These are phyloP conservation scores for Teleogryllus oceanicus DNA, from an alignment of 2,888 invertebrate species.

Conservation along the genomic window DNA sequence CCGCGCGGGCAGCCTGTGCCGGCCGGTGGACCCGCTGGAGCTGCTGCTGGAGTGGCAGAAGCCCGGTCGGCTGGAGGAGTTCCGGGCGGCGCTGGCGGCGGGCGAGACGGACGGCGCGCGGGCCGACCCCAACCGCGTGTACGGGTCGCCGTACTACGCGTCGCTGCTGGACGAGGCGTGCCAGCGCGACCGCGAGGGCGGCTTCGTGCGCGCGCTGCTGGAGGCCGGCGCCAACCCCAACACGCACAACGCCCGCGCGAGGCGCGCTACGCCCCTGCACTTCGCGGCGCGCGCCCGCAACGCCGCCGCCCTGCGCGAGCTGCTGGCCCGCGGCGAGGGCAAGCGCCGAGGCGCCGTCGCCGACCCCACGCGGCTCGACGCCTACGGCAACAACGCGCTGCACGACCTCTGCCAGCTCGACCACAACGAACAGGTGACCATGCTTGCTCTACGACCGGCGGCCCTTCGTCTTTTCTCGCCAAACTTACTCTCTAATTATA, in stretches of 20 bases:
- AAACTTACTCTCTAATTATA: too few species aligned
- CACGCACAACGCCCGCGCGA: constrained; percentile 54
- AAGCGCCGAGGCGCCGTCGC: constrained; percentile 41
- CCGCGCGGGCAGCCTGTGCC: constrained; percentile 33
- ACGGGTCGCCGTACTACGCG: constrained; percentile 57
- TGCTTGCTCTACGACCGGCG: too few species aligned
- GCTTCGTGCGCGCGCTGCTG: constrained; percentile 58
- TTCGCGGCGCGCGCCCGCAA: constrained; percentile 59
- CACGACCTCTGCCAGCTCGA: constrained; percentile 54
- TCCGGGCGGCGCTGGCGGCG: constrained; percentile 51
- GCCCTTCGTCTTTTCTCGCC: too few species aligned
- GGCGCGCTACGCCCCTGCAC: constrained; percentile 60
- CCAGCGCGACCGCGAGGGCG: constrained; percentile 50
- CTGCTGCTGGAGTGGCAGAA: constrained; percentile 51
- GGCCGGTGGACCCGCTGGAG: constrained; percentile 43
- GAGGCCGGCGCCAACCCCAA: constrained; percentile 61
- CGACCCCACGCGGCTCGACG: constrained; percentile 52
- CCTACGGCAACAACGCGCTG: constrained; percentile 54
- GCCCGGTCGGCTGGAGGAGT: constrained; percentile 53
- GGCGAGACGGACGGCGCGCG: constrained; percentile 50
- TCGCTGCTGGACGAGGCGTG: constrained; percentile 60
- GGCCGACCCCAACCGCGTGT: constrained; percentile 50
- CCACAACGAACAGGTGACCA: not conserved
- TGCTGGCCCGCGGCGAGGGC: constrained; percentile 45
- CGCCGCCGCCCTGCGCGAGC: constrained; percentile 49